Conservation (phyloP, 2,888 invertebrate species). For the Sinohyriopsis cumingii region DNA sequence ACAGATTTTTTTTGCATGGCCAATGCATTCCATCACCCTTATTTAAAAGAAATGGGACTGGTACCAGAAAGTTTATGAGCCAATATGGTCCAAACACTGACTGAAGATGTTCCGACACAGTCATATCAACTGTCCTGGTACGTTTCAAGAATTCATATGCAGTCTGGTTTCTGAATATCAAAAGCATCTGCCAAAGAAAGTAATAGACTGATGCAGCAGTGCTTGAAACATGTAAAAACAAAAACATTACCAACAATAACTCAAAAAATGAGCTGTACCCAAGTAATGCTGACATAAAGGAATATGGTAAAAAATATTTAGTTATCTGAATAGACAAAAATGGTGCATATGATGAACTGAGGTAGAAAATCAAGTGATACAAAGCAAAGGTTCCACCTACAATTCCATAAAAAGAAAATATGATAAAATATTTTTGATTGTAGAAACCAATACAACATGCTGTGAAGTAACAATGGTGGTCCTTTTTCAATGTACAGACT, state of each 20-base stretch:
- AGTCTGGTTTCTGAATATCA: slow-evolving; percentile 58
- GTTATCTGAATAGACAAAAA: slow-evolving; percentile 43
- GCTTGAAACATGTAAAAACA: slow-evolving; percentile 46
- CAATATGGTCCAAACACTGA: slow-evolving; percentile 66
- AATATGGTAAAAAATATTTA: slow-evolving; percentile 54
- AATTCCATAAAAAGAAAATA: slow-evolving; percentile 64
- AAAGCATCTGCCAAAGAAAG: slow-evolving; percentile 53
- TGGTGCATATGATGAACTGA: slow-evolving; percentile 44
- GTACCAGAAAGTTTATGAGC: slow-evolving; percentile 60
- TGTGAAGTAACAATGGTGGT: slow-evolving; percentile 73
- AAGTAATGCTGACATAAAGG: slow-evolving; percentile 35
- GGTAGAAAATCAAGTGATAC: slow-evolving; percentile 41
- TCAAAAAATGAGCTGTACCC: slow-evolving; percentile 38
- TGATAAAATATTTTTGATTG: slow-evolving; percentile 73
- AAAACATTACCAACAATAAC: slow-evolving; percentile 39
- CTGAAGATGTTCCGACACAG: slow-evolving; percentile 43
- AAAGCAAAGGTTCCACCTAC: slow-evolving; percentile 46
- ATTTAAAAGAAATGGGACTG: slow-evolving; percentile 51
- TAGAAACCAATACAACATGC: slow-evolving; percentile 72
- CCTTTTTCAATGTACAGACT: slow-evolving; percentile 70
- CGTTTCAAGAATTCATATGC: slow-evolving; percentile 60
- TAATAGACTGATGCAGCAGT: slow-evolving; percentile 46
- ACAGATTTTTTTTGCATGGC: slow-evolving; percentile 13
- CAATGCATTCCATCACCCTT: slow-evolving; percentile 57
- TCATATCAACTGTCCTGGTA: slow-evolving; percentile 41